Evolutionary conservation across 2,797 vertebrate genomes (phyloP).

Genomic region (Coregonus sp.): DNA sequence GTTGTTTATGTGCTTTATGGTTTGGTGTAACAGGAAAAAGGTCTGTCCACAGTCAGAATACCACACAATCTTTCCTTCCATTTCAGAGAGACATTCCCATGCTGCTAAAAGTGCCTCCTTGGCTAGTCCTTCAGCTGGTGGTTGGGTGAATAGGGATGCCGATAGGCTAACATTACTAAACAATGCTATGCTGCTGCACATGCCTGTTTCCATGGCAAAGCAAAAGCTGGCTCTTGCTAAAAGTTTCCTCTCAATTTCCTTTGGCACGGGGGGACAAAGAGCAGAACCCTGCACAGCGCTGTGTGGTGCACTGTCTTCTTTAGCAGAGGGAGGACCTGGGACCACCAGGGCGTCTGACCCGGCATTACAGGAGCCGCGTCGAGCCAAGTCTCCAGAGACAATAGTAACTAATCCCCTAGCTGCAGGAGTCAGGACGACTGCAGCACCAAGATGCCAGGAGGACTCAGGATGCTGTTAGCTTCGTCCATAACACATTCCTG

Average conservation of each 20-base stretch:
- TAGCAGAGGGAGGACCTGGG: not conserved
- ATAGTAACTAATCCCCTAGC: not conserved
- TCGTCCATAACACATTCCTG: not conserved
- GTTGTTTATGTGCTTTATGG: not conserved
- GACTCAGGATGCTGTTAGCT: not conserved
- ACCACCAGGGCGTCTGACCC: not conserved
- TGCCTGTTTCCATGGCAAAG: conserved; percentile 48
- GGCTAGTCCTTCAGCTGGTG: conserved; percentile 9
- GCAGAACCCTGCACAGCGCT: not conserved
- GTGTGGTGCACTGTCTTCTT: not conserved
- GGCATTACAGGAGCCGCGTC: not conserved
- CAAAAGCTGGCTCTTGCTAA: conserved; percentile 13
- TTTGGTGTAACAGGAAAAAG: not conserved
- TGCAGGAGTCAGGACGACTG: not conserved
- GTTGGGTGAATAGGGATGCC: conserved; percentile 7
- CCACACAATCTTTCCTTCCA: not conserved
- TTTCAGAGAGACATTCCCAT: conserved; percentile 11
- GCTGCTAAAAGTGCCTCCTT: conserved; percentile 13
- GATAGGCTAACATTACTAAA: not conserved
- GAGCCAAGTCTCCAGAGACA: not conserved
- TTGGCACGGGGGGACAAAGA: conserved; percentile 7
- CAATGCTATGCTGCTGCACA: not conserved
- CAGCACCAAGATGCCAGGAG: not conserved
- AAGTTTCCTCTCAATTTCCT: conserved; percentile 23
- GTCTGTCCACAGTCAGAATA: not conserved